Percentiles rank a stretch among this genome's conserved stretches.
phyloP scores from a whole-genome alignment of 2,113 vertebrate genomes.

The Alces alces region DNA sequence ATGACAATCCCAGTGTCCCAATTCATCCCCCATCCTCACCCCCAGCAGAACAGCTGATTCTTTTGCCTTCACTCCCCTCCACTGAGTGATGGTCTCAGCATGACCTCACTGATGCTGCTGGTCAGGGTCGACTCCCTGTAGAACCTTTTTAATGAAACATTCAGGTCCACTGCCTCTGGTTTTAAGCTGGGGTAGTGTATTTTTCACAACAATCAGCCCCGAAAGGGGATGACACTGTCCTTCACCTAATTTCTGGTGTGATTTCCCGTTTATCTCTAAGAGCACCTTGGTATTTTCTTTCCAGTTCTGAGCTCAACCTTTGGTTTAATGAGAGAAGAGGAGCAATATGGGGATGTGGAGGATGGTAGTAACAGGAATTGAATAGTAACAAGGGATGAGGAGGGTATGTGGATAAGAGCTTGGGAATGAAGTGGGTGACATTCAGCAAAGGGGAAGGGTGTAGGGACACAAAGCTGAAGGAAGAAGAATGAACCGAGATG shows the following conservation, averaged over 20 bases:
- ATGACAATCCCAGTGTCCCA: not conserved
- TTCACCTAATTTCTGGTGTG: not conserved
- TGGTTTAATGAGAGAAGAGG: not conserved
- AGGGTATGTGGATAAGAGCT: fast-evolving
- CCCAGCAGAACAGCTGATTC: not conserved
- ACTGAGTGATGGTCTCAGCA: fast-evolving
- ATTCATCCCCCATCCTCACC: not conserved
- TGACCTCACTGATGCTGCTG: not conserved
- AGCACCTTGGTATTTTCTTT: not conserved
- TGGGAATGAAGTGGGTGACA: not conserved
- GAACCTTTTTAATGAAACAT: not conserved
- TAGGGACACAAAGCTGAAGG: not conserved
- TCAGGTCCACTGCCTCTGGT: not conserved
- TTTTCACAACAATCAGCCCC: not conserved
- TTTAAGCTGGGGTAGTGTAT: not conserved
- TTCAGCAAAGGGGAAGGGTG: not conserved
- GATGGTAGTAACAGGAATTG: not conserved
- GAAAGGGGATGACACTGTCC: not conserved
- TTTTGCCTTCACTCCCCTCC: not conserved
- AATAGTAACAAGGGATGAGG: not conserved
- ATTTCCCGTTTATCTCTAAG: not conserved
- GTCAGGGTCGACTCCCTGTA: not conserved
- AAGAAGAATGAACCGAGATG: not conserved
- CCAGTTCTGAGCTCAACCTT: not conserved
- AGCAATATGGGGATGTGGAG: not conserved